These are phyloP conservation scores for Pandemis cinnamomeana DNA, from an alignment of 2,888 invertebrate species.

Conservation along the genomic window DNA sequence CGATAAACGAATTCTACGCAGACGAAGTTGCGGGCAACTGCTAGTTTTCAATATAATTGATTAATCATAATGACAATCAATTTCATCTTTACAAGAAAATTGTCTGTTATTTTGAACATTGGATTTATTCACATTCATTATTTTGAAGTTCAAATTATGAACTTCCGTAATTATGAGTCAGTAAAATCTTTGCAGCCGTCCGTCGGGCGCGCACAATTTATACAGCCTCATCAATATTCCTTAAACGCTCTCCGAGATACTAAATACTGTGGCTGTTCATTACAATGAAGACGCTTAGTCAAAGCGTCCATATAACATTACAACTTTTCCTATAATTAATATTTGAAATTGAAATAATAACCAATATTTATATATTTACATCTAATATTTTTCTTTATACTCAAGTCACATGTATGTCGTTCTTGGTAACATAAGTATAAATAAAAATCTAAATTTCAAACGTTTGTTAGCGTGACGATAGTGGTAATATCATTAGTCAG, in stretches of 20 bases:
- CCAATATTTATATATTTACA: too few species aligned
- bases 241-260: conserved; percentile 30
- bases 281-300: conserved; percentile 16
- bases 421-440: too few species aligned
- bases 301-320: conserved; percentile 3
- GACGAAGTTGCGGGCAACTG: too few species aligned
- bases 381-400: too few species aligned
- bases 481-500: too few species aligned
- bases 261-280: conserved; percentile 25
- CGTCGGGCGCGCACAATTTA: conserved; percentile 29
- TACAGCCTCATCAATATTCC: conserved; percentile 37
- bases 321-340: not conserved
- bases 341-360: not conserved
- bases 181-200: conserved; percentile 13
- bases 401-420: too few species aligned
- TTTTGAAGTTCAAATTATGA: conserved; percentile 6
- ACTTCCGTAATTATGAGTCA: conserved; percentile 14
- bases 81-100: too few species aligned
- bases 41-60: too few species aligned
- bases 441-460: too few species aligned
- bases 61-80: too few species aligned
- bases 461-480: too few species aligned
- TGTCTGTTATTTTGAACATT: not conserved
- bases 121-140: not conserved
- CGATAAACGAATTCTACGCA: too few species aligned